A percentile compares a stretch with the other conserved stretches of the same genome.
Evolutionary conservation across 1,140 invertebrate species (phyloP).

Genomic region (Glomeris maerens): DNA sequence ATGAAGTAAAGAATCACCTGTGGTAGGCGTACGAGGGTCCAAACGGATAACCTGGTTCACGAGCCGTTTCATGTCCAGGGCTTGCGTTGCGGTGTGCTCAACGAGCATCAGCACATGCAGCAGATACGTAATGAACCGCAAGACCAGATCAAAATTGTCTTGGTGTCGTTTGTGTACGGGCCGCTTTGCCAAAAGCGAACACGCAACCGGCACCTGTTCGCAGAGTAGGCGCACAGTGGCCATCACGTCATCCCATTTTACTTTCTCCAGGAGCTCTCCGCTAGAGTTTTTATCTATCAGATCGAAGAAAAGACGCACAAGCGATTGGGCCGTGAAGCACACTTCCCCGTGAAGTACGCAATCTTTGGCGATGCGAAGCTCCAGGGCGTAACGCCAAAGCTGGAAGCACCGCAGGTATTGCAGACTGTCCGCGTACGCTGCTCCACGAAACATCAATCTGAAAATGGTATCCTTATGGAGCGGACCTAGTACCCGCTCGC

Average conservation of each 20-base stretch:
- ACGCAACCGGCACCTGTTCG: slow-evolving; percentile 41
- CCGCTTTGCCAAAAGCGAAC: slow-evolving; percentile 42
- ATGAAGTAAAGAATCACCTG: slow-evolving; percentile 66
- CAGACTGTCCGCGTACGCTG: slow-evolving; percentile 68
- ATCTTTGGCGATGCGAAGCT: slow-evolving; percentile 61
- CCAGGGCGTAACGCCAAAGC: slow-evolving; percentile 62
- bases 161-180: slow-evolving; percentile 61
- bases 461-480: slow-evolving; percentile 65
- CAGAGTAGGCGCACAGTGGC: slow-evolving; percentile 51
- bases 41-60: slow-evolving; percentile 35
- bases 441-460: slow-evolving; percentile 56
- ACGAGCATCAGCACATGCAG: slow-evolving; percentile 57
- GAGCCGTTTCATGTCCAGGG: slow-evolving; percentile 20
- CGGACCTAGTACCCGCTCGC: slow-evolving; percentile 61
- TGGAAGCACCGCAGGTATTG: slow-evolving; percentile 71
- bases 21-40: slow-evolving; percentile 50
- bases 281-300: slow-evolving; percentile 47
- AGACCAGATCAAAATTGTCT: slow-evolving; percentile 53
- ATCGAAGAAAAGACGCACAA: slow-evolving; percentile 54
- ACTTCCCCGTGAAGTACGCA: slow-evolving; percentile 53
- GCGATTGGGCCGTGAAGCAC: slow-evolving; percentile 57
- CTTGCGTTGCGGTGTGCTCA: slow-evolving; percentile 34
- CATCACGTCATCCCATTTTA: slow-evolving; percentile 54
- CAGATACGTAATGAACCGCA: slow-evolving; percentile 58
- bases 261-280: slow-evolving; percentile 37